Conservation (phyloP, 2,888 invertebrate species). For the Monochamus alternatus region DNA sequence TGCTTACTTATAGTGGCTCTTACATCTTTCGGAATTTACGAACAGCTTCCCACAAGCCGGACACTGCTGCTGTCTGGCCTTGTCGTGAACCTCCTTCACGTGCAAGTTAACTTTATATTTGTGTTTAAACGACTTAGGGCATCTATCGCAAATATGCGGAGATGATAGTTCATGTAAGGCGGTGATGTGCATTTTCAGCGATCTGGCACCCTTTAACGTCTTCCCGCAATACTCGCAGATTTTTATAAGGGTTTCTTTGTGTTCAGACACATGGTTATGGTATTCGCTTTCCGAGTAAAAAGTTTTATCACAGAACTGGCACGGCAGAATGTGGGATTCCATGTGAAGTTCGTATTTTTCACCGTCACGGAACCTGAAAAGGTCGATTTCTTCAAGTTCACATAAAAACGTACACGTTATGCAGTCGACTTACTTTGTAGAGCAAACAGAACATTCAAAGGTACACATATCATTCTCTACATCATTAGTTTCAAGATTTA, state of each 20-base stretch:
- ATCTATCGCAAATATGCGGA: constrained; percentile 6
- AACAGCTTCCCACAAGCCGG: constrained; percentile 17
- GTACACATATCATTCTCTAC: background rate
- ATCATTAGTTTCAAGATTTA: background rate
- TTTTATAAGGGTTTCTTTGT: background rate
- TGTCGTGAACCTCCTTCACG: constrained; percentile 16
- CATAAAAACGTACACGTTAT: background rate
- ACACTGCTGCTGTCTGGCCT: background rate
- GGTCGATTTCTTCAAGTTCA: too few species aligned
- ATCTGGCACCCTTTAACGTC: background rate
- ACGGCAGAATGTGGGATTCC: background rate
- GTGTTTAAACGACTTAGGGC: constrained; percentile 15
- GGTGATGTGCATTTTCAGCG: constrained; percentile 15
- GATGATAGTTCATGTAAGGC: background rate
- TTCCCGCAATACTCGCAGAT: constrained; percentile 18
- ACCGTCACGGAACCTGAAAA: too few species aligned
- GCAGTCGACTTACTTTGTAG: background rate
- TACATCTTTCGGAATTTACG: constrained; percentile 5
- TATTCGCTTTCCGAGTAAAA: background rate
- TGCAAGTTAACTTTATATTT: constrained; percentile 9
- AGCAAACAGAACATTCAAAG: background rate
- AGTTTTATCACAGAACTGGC: constrained; percentile 7
- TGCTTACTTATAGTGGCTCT: constrained; percentile 20
- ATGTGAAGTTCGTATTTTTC: background rate
- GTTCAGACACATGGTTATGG: background rate